Base-by-base conservation (phyloP, 1,140 invertebrate genomes). In the Alviniconcha marisindica region DNA sequence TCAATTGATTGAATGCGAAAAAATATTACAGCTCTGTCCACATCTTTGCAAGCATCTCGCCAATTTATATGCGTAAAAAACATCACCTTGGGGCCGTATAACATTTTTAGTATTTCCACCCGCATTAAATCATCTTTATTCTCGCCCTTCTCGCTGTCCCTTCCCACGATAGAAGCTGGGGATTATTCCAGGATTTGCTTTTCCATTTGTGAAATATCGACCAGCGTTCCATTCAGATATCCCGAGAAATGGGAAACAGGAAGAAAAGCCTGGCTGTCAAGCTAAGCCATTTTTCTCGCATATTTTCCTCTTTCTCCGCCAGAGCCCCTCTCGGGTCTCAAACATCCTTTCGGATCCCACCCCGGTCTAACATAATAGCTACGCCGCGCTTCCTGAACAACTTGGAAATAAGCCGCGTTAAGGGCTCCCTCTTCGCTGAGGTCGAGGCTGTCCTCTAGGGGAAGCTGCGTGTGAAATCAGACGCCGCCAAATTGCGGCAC, bases 131-230 rank as follows among this genome's bases (percentile, higher is more conserved):
- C 36, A 48, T 48, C 5, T 48, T 48, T 18, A 48, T 48, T 21
- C 66, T 40, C 66, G 5, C 66, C 21, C 66, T 21, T 33, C 38
- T 36, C 14, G 3, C 63, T 33, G n/a, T 15, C 15, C 28, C 63
- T 66, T 3, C 63, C 28, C 33, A 7, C 28, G 5, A 5, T 28
- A 28, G n/a, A n/a, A n/a, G n/a, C n/a, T n/a, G n/a, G 24, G 24
- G 24, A 24, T 66, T 5, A 28, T 66, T 31, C 63, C n/a, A 33
- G 63, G 28, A 31, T 66, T 66, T 33, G 63, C 63, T 28, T 66
- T 66, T 66, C 63, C n/a, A 66, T 66, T 66, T 28, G 24, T 31
- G 31, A 66, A 66, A 14, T 66, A 66, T 66, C 63, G 63, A 66
- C 63, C 63, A 24, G n/a, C 5, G 63, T 66, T 33, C 63, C 33